Base-by-base conservation (phyloP, 2,888 invertebrate species). In the Autographa gamma region DNA sequence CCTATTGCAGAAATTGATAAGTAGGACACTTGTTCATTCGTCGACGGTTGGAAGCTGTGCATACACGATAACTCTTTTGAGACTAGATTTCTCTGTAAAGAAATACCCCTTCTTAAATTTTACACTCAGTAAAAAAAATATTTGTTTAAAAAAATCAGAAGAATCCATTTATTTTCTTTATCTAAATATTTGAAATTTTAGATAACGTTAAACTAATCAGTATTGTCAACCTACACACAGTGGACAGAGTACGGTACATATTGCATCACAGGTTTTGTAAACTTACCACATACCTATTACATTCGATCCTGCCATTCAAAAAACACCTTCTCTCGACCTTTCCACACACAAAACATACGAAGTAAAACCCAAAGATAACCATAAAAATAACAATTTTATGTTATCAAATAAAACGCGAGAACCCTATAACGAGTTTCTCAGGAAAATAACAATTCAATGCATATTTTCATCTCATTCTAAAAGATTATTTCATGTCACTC, bases 391-490 rank as follows among this genome's bases (percentile, higher is more conserved):
- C 62, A 78, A 69, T 78, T 75, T 79, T 75, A 76, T 65, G 18
- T 19, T 72, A 69, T 63, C 73, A 71, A 76, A 80, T 82, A 82
- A 82, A 80, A 79, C 1, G 3, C 13, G 19, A 61, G 63, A 73
- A 82, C 64, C 34, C 38, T 38, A 38, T 11, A 38, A 38, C 8
- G 60, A 38, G 38, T 38, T 67, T 58, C 56, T 67, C 61, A 66
- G 71, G 66, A 71, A 79, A 64, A 73, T 73, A 80, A 80, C 69
- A 76, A 69, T 76, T 81, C 43, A 60, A 72, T 79, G 67, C 60
- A 71, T 79, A 80, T 79, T 66, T 69, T 63, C 65, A 69, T 31
- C 73, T 73, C 67, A 74, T 72, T 67, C 63, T 6, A 25, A n/a
- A 60, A 31, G 65, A 77, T 77, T 73, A 73, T 68, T 73, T 66